Evolutionary conservation across 2,797 vertebrate genomes (phyloP), one percentile per base, ranked within the genome.

Genomic region (Micrastur ruficollis): DNA sequence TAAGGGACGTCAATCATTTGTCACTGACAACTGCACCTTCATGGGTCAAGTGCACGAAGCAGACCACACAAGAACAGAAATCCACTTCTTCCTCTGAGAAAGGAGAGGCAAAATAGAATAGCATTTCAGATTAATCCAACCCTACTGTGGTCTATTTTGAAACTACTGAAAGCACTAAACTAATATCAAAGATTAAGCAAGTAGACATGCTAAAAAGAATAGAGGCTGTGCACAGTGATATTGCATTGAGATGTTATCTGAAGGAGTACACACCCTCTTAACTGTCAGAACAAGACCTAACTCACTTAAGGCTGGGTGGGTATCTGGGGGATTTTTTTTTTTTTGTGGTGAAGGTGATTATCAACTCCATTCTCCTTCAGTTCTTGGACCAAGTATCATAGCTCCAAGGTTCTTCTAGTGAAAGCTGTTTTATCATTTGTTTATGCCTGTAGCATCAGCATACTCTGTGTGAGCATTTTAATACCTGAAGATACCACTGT

Each of bases 241-340:
- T 4, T 17, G 16, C 63, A 58, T 23, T 22, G 79, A 95, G 95
- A 97, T 96, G 22, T 89, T 96, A 97, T 97, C 97, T 73, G 9
- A 55, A 83, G 18, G 5, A 72, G 58, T 9, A 94, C 92, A 96
- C 94, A 72, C 96, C 95, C 84, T 97, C 75, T 11, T 58, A 95
- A 92, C 93, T 83, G 93, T 83, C 72, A 95, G 93, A 92, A 97
- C 95, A 97, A 91, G 96, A 95, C 42, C n/a, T 40, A 91, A 89
- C 63, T 90, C 84, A 86, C 85, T 62, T 66, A 49, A 38, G 58
- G 52, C 88, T 94, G 66, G 63, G 87, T 95, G 93, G 86, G 89
- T 58, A 79, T 95, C 84, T 86, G 74, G 67, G 89, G 86, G 58
- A 83, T 92, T 95, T 94, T 75, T 47, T 94, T 67, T 20, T 81